Evolutionary conservation across 1,140 invertebrate genomes (phyloP).

Genomic region (Drosophila nannoptera): DNA sequence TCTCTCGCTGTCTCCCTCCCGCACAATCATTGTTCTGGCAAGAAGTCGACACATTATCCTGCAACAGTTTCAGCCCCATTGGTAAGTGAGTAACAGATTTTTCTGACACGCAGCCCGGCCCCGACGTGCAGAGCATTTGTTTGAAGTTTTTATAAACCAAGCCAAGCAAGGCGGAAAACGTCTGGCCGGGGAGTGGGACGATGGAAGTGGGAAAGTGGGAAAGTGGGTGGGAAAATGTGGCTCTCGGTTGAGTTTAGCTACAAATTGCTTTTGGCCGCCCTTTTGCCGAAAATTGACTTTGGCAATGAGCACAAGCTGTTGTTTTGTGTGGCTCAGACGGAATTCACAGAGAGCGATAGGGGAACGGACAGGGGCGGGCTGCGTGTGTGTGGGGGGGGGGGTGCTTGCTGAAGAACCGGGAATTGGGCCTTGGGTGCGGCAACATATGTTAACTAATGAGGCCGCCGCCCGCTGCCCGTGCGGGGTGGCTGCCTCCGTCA

Average conservation of each 20-base stretch:
- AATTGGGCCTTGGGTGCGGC: conserved; percentile 35
- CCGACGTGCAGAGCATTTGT: conserved; percentile 62
- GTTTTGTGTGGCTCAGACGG: conserved; percentile 37
- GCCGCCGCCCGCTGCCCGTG: conserved; percentile 21
- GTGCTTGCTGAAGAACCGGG: neutral
- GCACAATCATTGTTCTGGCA: neutral
- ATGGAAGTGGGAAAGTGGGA: conserved; percentile 5
- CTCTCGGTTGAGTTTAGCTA: conserved; percentile 42
- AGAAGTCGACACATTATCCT: conserved; percentile 28
- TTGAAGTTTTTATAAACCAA: conserved; percentile 69
- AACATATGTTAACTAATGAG: conserved; percentile 78
- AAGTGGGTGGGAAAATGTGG: conserved; percentile 20
- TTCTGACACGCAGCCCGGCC: conserved; percentile 66
- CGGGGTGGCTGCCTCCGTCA: conserved; percentile 49
- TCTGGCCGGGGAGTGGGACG: neutral
- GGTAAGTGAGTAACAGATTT: conserved; percentile 71
- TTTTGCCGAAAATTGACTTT: conserved; percentile 75
- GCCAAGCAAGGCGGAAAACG: conserved; percentile 21
- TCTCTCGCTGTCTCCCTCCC: neutral
- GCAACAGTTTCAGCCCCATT: conserved; percentile 22
- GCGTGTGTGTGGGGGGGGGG: too few species aligned
- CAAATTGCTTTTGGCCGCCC: conserved; percentile 55
- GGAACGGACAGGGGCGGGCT: too few species aligned
- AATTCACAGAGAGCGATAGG: neutral
- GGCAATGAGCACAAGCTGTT: conserved; percentile 75